Evolutionary conservation across 2,888 invertebrate species (phyloP).

Genomic region (Eutolmus rufibarbis): DNA sequence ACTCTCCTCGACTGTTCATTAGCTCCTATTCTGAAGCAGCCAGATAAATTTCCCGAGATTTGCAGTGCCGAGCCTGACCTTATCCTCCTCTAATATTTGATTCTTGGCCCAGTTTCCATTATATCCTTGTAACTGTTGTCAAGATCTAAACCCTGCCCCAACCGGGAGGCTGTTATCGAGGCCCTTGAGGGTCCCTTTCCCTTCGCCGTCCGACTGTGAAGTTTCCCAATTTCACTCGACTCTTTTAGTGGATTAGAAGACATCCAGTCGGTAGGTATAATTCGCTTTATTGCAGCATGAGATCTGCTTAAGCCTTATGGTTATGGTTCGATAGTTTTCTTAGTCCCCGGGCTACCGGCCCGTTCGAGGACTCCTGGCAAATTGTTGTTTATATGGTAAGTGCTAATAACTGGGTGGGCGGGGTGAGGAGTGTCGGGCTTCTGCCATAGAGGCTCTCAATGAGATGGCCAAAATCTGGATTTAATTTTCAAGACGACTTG

Average conservation of each 20-base stretch:
- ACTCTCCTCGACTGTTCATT: conserved; percentile 45
- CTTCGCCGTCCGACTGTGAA: neutral
- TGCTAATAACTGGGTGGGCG: neutral
- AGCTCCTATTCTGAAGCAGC: conserved; percentile 26
- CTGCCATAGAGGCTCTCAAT: neutral
- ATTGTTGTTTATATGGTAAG: neutral
- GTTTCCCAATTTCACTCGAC: conserved; percentile 3
- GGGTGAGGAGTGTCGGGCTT: neutral
- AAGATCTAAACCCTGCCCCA: neutral
- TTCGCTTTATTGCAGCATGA: neutral
- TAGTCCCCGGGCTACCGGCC: neutral
- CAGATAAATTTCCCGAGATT: conserved; percentile 18
- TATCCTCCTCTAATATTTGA: conserved; percentile 20
- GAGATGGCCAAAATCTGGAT: neutral
- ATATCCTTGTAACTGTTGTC: conserved; percentile 11
- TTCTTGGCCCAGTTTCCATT: conserved; percentile 17
- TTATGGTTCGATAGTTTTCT: conserved; percentile 1
- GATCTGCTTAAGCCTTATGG: neutral
- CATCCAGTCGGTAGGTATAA: conserved; percentile 13
- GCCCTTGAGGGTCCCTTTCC: neutral
- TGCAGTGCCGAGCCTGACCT: conserved; percentile 21
- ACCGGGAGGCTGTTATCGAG: neutral
- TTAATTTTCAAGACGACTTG: neutral
- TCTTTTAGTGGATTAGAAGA: conserved; percentile 12
- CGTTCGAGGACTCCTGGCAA: neutral